These are phyloP conservation scores for Latrodectus geometricus DNA, from an alignment of 1,140 invertebrate species.

Conservation along the genomic window DNA sequence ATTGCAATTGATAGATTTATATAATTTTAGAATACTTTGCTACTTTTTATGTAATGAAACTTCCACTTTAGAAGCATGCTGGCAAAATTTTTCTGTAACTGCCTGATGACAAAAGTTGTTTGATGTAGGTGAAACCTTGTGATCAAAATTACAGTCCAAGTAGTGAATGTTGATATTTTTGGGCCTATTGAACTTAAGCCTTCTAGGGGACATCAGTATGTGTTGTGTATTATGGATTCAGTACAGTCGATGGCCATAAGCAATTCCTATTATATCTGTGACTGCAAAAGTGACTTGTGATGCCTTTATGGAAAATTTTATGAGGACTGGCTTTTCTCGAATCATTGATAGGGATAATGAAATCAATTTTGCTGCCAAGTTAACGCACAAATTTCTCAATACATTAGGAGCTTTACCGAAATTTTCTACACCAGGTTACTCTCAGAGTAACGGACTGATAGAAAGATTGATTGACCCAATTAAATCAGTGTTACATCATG, in stretches of 20 bases:
- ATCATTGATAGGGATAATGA: slow-evolving; percentile 22
- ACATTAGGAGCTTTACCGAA: neutral
- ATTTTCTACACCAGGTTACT: slow-evolving; percentile 18
- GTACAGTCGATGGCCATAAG: neutral
- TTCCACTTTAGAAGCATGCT: no score
- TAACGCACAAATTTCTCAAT: neutral
- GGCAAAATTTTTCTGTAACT: no score
- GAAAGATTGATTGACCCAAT: neutral
- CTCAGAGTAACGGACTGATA: neutral
- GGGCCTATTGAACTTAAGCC: slow-evolving; percentile 14
- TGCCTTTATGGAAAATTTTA: neutral
- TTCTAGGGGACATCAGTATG: no score
- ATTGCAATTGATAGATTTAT: no score
- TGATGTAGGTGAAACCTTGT: no score
- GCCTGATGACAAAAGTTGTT: no score
- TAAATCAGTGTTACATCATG: no score
- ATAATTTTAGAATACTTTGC: no score
- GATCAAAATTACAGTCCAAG: no score
- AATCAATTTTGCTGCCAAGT: no score
- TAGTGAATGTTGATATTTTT: slow-evolving; percentile 3
- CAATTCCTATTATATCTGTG: neutral
- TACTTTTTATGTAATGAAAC: no score
- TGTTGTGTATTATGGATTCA: slow-evolving; percentile 20
- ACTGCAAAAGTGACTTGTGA: slow-evolving; percentile 1
- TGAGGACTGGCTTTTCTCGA: slow-evolving; percentile 15